Base-by-base conservation (phyloP, 2,113 vertebrate species). In the Thymallus thymallus region DNA sequence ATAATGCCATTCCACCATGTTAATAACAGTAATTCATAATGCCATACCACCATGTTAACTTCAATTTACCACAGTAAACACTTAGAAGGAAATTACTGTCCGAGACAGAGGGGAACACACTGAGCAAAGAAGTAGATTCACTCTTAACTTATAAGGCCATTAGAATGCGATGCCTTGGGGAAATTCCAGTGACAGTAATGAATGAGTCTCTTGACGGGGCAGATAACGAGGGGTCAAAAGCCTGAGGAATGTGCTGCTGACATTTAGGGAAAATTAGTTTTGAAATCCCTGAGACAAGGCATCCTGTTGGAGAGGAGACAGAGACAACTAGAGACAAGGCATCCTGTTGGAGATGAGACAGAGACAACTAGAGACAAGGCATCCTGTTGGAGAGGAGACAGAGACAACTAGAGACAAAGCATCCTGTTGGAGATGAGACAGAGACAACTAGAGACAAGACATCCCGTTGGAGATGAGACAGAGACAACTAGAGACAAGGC, bases 141-240 rank as follows among this genome's bases (percentile, higher is more conserved):
- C 79, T 29, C 24, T 14, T 2, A 73, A 75, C 68, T 86, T 86
- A 80, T 86, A 80, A 78, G 23, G 79, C 74, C 80, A 86, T 84
- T 74, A 85, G 71, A 69, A 67, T 0, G 1, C 51, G 61, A 82
- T 30, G 81, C 84, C 82, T 76, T 58, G 9, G 84, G 62, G n/a
- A 82, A 80, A 91, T 86, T 89, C 86, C 86, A 75, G 66, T 67
- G 77, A 77, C 76, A 79, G 76, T 73, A n/a, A 67, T 82, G 88
- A 90, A 90, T 80, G 76, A 84, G 76, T 69, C 69, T 70, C 82
- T 84, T 61, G 70, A 81, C 61, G 32, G 68, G 68, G 61, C 62
- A 72, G 80, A 80, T 84, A 72, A 86, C 12, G 71, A 74, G 10
- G 30, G 87, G 80, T 83, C 77, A 84, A 72, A 74, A 29, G 82